Evolutionary conservation across 1,140 invertebrate genomes (phyloP), one percentile per base, ranked within the genome.

Genomic region (Panagrolaimus sp.): DNA sequence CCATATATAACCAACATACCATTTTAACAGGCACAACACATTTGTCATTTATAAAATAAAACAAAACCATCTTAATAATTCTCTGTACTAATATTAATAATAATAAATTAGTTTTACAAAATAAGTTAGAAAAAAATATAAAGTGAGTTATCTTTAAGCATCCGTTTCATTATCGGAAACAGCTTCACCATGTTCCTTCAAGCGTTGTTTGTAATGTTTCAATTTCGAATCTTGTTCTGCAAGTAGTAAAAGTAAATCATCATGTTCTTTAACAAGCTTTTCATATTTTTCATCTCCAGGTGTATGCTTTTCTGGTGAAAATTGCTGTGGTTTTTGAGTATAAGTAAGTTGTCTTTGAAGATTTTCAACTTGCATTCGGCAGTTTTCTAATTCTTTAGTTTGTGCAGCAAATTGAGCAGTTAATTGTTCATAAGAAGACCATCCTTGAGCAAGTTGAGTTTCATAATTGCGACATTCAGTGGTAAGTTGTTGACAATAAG

Each of bases 191-290:
- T 91, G 84, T 25, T 88, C 87, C 70, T 87, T 83, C 47, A 93
- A 83, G 75, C 86, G 86, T 76, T 87, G 85, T 84, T 89, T 91
- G 79, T 90, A 92, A 23, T 87, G 83, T 63, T 85, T 87, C 66
- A 92, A 84, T 85, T 90, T 91, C 2, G 84, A 83, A 78, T 92
- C 90, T 85, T 92, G 90, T 82, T 94, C 91, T 1, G 89, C 88
- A 45, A 96, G 85, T 63, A 96, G 83, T 77, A 91, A 88, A 20
- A 96, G 84, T 70, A 95, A 84, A 85, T 95, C 91, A 74, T 95
- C 92, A 83, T 94, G 92, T 81, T 96, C 92, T 79, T 88, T 89
- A 48, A 91, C 80, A 70, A 86, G 88, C 38, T 89, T 88, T 68
- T 92, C 78, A 71, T 92, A 88, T 0, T 84, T 81, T 57, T 81